Evolutionary conservation across 2,113 vertebrate genomes (phyloP).

Genomic region (Crotalus horridus): DNA sequence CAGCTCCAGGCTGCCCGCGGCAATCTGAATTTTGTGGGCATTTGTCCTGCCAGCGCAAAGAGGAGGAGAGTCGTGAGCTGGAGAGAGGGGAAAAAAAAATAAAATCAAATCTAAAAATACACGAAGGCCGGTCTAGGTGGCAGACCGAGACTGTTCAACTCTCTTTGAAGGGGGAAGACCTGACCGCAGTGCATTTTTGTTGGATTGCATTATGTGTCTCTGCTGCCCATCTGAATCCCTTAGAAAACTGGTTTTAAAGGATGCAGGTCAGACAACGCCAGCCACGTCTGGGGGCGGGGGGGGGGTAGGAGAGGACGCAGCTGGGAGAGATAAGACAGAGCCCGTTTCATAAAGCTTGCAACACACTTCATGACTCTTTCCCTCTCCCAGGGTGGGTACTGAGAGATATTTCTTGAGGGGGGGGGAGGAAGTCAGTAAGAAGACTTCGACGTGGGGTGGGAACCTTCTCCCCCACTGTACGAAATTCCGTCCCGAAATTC

Average conservation of each 20-base stretch:
- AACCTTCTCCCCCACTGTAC: conserved; percentile 29
- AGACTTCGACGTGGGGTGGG: conserved; percentile 49
- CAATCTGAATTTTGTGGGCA: too few species aligned
- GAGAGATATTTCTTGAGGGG: conserved; percentile 53
- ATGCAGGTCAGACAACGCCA: conserved; percentile 64
- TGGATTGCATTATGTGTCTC: conserved; percentile 68
- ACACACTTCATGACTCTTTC: conserved; percentile 47
- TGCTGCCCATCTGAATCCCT: conserved; percentile 69
- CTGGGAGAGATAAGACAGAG: conserved; percentile 69
- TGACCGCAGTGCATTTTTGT: conserved; percentile 62
- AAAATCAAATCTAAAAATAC: neutral
- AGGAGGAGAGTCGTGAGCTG: neutral
- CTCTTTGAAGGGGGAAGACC: conserved; percentile 49
- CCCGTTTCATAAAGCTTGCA: conserved; percentile 66
- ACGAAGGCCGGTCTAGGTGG: conserved; percentile 39
- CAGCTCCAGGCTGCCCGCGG: too few species aligned
- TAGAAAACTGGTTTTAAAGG: conserved; percentile 71
- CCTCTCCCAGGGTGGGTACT: conserved; percentile 51
- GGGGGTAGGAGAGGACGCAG: conserved; percentile 38
- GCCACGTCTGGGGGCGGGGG: neutral
- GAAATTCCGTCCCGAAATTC: conserved; percentile 12
- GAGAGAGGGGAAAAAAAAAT: neutral
- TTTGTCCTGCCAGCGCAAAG: neutral
- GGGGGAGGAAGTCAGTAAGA: conserved; percentile 42
- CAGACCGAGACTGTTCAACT: conserved; percentile 43